Evolutionary conservation across 2,113 vertebrate species (phyloP), one percentile per base, ranked within the genome.

Genomic region (Hystrix cristata): DNA sequence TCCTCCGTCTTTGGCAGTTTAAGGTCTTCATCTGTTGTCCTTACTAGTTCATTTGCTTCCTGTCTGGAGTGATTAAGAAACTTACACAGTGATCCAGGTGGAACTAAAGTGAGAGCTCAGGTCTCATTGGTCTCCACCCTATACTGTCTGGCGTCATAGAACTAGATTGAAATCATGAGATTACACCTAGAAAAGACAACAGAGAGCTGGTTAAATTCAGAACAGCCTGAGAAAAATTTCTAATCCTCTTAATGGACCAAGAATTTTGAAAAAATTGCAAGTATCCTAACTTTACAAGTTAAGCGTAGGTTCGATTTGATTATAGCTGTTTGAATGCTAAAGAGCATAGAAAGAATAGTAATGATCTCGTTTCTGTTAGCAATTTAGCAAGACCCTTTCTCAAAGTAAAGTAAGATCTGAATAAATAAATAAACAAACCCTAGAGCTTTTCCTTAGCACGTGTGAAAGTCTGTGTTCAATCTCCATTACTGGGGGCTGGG

Each of bases 271-370:
- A 69, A 69, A 5, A n/a, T 69, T 15, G n/a, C 65, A 76, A 1
- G 9, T 86, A n/a, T 12, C 81, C 59, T 94, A 48, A 95, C 57
- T 90, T 96, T 92, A 64, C 51, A 94, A 67, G 19, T 87, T 93
- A 91, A 79, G 10, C 0, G 0, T 65, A 55, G 71, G 7, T 80
- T 93, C 80, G 82, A 43, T 95, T 86, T 90, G 64, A 79, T 92
- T 38, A 87, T 91, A 86, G 10, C 34, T 90, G 23, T 67, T 67
- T 10, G 14, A 18, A 76, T 48, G 74, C 46, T 95, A 38, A 71
- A 89, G 23, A 65, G 43, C 78, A 65, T 71, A 31, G 46, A 64
- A 90, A 16, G 34, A 91, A 46, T 90, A 31, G 48, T 60, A 72
- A 46, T 96, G 14, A 15, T 89, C 1, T 62, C 15, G 55, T 91